phyloP scores from a whole-genome alignment of 2,888 invertebrate genomes.

The Tribolium freemani region DNA sequence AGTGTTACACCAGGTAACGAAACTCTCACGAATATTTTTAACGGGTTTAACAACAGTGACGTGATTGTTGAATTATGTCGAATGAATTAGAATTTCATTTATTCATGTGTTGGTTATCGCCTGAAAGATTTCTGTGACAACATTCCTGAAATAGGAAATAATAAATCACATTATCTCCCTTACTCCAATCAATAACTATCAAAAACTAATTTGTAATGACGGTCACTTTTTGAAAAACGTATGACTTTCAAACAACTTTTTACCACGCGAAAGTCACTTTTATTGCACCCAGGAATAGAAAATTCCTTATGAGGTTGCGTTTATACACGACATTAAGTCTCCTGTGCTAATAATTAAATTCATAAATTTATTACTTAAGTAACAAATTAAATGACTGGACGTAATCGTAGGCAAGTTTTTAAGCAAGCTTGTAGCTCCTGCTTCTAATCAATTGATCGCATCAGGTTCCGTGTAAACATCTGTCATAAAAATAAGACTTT shows the following conservation, averaged over 20 bases:
- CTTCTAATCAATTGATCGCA: slow-evolving; percentile 3
- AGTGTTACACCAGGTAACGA: not conserved
- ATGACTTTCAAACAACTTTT: not conserved
- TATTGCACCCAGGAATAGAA: not conserved
- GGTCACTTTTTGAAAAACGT: not conserved
- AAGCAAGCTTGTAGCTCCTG: not conserved
- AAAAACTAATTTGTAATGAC: not conserved
- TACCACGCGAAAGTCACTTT: not conserved
- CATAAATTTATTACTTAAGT: slow-evolving; percentile 12
- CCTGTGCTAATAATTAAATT: slow-evolving; percentile 7
- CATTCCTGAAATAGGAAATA: slow-evolving; percentile 5
- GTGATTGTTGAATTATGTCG: slow-evolving; percentile 7
- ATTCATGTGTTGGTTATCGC: slow-evolving; percentile 4
- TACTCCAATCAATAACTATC: not conserved
- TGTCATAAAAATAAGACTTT: slow-evolving; percentile 2
- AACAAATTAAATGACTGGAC: slow-evolving; percentile 10
- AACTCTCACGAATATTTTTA: not conserved
- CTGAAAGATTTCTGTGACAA: slow-evolving; percentile 12
- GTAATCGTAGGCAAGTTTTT: not conserved
- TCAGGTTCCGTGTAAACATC: slow-evolving; percentile 4
- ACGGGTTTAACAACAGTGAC: slow-evolving; percentile 1
- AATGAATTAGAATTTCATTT: slow-evolving; percentile 18
- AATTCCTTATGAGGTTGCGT: slow-evolving; percentile 15
- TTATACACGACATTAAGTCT: slow-evolving; percentile 7
- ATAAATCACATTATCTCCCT: slow-evolving; percentile 10